Percentiles rank a stretch among this genome's conserved stretches.
Evolutionary conservation across 2,888 invertebrate species (phyloP).

Genomic region (Monochamus alternatus): DNA sequence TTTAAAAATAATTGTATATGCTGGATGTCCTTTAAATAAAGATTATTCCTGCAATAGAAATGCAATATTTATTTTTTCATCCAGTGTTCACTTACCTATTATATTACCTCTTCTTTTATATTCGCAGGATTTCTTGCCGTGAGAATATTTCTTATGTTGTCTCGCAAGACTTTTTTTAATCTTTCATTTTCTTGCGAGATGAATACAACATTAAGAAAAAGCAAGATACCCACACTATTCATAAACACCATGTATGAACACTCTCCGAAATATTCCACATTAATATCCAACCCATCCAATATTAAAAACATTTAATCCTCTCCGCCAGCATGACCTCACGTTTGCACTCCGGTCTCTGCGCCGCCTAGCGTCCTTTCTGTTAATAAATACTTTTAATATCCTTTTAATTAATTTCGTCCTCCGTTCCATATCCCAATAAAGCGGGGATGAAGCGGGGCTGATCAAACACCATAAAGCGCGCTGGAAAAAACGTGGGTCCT

Average conservation of each 20-base stretch:
- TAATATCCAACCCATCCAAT: conserved; percentile 11
- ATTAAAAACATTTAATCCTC: conserved; percentile 28
- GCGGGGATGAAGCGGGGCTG: conserved; percentile 58
- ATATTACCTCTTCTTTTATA: too few species aligned
- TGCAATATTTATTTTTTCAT: too few species aligned
- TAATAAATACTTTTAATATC: conserved; percentile 36
- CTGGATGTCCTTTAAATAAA: too few species aligned
- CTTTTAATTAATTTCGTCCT: conserved; percentile 35
- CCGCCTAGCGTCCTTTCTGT: conserved; percentile 24
- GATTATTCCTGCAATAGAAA: too few species aligned
- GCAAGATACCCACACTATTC: neutral
- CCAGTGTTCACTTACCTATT: too few species aligned
- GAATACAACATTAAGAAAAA: too few species aligned
- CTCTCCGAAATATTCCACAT: neutral
- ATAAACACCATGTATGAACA: neutral
- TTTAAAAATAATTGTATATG: too few species aligned
- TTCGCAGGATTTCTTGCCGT: too few species aligned
- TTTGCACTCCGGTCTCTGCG: neutral
- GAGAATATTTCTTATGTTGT: too few species aligned
- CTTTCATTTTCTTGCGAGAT: too few species aligned
- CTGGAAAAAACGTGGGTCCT: conserved; percentile 62
- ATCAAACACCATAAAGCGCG: conserved; percentile 63
- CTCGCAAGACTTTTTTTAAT: too few species aligned
- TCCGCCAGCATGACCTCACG: conserved; percentile 24
- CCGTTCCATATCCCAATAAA: conserved; percentile 25